phyloP scores from a whole-genome alignment of 2,797 vertebrate genomes.

The Macrochelys suwanniensis region DNA sequence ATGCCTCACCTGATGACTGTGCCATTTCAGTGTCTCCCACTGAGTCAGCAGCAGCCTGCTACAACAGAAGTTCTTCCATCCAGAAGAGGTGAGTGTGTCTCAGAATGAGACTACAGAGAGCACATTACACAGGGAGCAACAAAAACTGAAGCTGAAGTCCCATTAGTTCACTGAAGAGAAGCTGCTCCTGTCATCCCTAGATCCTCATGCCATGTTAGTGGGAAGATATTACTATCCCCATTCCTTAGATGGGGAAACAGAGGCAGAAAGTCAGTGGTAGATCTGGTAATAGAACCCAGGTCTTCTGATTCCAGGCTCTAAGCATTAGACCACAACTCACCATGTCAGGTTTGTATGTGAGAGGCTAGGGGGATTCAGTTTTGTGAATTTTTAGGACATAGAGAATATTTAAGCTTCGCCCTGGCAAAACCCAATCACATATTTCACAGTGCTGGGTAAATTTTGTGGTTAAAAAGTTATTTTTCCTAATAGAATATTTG shows the following conservation, averaged over 20 bases:
- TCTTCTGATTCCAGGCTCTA: background rate
- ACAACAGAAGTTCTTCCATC: background rate
- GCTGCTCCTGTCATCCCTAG: background rate
- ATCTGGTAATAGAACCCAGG: background rate
- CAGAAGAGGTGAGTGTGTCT: background rate
- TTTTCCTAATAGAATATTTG: conserved; percentile 58
- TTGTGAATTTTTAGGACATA: background rate
- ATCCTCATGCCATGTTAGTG: background rate
- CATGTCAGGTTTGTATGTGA: background rate
- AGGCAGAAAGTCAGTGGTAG: background rate
- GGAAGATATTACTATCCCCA: background rate
- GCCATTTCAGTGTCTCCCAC: background rate
- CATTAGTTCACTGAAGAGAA: background rate
- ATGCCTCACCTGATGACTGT: background rate
- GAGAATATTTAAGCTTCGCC: background rate
- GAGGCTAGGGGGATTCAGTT: background rate
- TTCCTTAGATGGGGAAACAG: background rate
- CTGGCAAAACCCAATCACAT: conserved; percentile 16
- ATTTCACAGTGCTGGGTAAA: conserved; percentile 1
- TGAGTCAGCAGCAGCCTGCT: conserved; percentile 18
- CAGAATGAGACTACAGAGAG: background rate
- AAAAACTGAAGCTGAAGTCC: background rate
- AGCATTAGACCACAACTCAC: background rate
- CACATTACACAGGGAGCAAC: background rate
- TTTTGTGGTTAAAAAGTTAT: conserved; percentile 40